Conservation (phyloP, 2,113 vertebrate genomes). For the Dinomys branickii region DNA sequence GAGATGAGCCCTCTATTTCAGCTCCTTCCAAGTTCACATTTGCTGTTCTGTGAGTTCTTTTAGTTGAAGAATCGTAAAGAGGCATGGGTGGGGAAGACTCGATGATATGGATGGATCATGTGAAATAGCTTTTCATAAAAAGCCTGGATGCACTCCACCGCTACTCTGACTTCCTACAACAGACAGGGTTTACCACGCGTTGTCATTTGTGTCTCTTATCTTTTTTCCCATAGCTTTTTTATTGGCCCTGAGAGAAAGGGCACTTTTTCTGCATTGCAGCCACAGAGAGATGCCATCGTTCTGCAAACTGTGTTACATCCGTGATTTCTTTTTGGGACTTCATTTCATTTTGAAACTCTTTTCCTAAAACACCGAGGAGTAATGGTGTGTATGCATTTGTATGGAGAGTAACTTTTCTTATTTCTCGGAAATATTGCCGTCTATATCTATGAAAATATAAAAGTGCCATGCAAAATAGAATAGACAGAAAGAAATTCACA, state of each 20-base stretch:
- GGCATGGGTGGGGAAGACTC: not conserved
- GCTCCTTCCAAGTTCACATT: not conserved
- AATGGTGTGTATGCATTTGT: slow-evolving; percentile 31
- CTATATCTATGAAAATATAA: slow-evolving; percentile 73
- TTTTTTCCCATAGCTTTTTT: not conserved
- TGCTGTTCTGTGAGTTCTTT: not conserved
- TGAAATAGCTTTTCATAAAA: not conserved
- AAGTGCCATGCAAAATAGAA: slow-evolving; percentile 72
- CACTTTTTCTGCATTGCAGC: not conserved
- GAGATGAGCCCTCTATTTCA: not conserved
- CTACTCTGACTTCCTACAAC: not conserved
- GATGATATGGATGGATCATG: not conserved
- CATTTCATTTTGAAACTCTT: slow-evolving; percentile 50
- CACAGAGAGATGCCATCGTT: not conserved
- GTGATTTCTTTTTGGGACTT: slow-evolving; percentile 35
- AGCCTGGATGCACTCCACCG: not conserved
- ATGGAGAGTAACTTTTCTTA: slow-evolving; percentile 59
- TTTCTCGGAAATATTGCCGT: slow-evolving; percentile 69
- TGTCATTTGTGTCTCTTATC: not conserved
- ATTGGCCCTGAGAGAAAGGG: not conserved
- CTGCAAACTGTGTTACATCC: not conserved
- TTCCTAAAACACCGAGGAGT: slow-evolving; percentile 18
- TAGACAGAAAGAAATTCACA: slow-evolving; percentile 66
- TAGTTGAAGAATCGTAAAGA: not conserved
- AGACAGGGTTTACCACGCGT: not conserved